These are phyloP conservation scores for Eristalis pertinax DNA, from an alignment of 2,888 invertebrate genomes.

Conservation along the genomic window DNA sequence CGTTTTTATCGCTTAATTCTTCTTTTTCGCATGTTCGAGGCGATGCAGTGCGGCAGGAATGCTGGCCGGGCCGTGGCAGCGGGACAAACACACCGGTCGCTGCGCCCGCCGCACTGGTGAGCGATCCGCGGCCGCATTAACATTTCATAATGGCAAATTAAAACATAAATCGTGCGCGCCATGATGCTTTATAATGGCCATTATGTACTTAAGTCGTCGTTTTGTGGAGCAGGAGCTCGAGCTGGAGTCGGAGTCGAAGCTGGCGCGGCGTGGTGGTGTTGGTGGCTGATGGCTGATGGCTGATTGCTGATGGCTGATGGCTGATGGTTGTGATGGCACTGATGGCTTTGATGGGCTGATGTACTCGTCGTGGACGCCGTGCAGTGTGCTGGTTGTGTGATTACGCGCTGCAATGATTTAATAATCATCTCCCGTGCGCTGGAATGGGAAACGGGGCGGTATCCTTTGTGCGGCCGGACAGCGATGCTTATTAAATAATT, in stretches of 20 bases:
- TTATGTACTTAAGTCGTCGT: conserved; percentile 73
- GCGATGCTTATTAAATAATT: conserved; percentile 71
- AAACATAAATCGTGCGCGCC: conserved; percentile 73
- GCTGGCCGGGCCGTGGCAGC: neutral
- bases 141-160: conserved; percentile 73
- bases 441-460: conserved; percentile 68
- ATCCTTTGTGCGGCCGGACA: conserved; percentile 66
- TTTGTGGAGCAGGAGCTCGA: conserved; percentile 61
- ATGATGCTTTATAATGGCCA: conserved; percentile 72
- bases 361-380: conserved; percentile 2
- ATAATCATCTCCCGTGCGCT: conserved; percentile 55
- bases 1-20: conserved; percentile 73
- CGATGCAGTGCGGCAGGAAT: neutral
- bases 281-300: conserved; percentile 1
- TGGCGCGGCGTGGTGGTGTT: neutral
- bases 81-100: neutral
- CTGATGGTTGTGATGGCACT: conserved; percentile 3
- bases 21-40: conserved; percentile 66
- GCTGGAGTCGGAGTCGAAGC: neutral
- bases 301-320: neutral
- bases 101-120: neutral
- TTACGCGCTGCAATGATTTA: conserved; percentile 71
- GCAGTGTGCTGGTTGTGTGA: conserved; percentile 11
- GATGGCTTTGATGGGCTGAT: conserved; percentile 38
- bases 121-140: conserved; percentile 69